These are phyloP conservation scores for Plutomurus gul DNA, from an alignment of 1,140 invertebrate genomes.

Conservation along the genomic window DNA sequence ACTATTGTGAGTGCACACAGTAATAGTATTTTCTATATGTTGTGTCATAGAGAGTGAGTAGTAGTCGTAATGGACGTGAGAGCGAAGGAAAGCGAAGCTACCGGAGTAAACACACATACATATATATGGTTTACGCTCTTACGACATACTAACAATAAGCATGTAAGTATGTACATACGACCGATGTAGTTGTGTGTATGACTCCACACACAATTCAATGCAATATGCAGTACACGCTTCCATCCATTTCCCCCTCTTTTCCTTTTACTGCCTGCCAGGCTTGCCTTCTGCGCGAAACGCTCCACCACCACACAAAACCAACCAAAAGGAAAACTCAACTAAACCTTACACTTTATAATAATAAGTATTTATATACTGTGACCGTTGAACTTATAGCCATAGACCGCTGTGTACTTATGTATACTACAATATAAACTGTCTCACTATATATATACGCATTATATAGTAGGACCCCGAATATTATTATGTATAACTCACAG, in stretches of 20 bases:
- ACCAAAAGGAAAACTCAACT: neutral
- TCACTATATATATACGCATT: no score
- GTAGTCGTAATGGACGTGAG: no score
- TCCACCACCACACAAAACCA: neutral
- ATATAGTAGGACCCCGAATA: neutral
- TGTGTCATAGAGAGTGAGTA: no score
- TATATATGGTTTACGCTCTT: neutral
- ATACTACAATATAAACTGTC: no score
- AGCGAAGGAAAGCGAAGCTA: neutral
- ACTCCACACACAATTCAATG: neutral
- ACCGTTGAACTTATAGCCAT: no score
- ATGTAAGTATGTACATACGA: neutral
- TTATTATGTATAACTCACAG: neutral
- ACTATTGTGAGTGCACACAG: neutral
- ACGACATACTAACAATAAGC: no score
- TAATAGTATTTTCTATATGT: no score
- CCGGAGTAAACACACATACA: neutral
- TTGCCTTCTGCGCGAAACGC: constrained; percentile 1
- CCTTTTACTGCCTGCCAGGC: neutral
- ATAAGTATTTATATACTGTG: no score
- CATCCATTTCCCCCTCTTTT: constrained; percentile 18
- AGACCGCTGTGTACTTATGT: no score
- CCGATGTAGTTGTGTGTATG: neutral
- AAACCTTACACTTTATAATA: no score
- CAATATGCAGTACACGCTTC: constrained; percentile 9